Conservation (phyloP, 1,140 invertebrate genomes). For the Halesus radiatus region DNA sequence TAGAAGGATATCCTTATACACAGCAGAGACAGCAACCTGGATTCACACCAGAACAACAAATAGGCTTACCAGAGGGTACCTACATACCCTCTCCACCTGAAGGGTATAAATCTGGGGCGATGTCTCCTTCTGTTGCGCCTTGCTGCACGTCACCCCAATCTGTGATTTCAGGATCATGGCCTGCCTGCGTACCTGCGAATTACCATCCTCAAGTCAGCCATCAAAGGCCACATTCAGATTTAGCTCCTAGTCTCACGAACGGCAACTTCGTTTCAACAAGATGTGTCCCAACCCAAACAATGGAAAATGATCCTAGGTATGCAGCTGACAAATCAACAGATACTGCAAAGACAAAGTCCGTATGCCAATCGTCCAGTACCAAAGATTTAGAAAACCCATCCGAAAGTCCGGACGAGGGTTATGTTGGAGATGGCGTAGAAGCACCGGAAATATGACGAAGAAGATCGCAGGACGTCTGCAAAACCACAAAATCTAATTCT, state of each 20-base stretch:
- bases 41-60: slow-evolving; percentile 63
- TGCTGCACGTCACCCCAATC: slow-evolving; percentile 59
- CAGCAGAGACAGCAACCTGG: slow-evolving; percentile 65
- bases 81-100: slow-evolving; percentile 81
- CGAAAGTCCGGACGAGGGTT: slow-evolving; percentile 90
- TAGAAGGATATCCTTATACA: slow-evolving; percentile 81
- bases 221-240: slow-evolving; percentile 35
- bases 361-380: slow-evolving; percentile 65
- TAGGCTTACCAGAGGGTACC: slow-evolving; percentile 70
- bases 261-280: slow-evolving; percentile 59
- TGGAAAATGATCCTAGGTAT: slow-evolving; percentile 64
- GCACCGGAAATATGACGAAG: slow-evolving; percentile 76
- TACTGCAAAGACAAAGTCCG: slow-evolving; percentile 60
- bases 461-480: slow-evolving; percentile 65
- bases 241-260: slow-evolving; percentile 60
- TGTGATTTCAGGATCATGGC: slow-evolving; percentile 50
- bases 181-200: slow-evolving; percentile 53
- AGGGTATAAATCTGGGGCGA: slow-evolving; percentile 72
- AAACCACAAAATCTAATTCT: slow-evolving; percentile 21
- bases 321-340: slow-evolving; percentile 63
- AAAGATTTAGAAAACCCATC: slow-evolving; percentile 76
- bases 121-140: slow-evolving; percentile 57
- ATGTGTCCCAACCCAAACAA: slow-evolving; percentile 73
- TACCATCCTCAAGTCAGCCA: slow-evolving; percentile 51
- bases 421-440: slow-evolving; percentile 80